Evolutionary conservation across 2,113 vertebrate genomes (phyloP).

Genomic region (Gorilla gorilla): DNA sequence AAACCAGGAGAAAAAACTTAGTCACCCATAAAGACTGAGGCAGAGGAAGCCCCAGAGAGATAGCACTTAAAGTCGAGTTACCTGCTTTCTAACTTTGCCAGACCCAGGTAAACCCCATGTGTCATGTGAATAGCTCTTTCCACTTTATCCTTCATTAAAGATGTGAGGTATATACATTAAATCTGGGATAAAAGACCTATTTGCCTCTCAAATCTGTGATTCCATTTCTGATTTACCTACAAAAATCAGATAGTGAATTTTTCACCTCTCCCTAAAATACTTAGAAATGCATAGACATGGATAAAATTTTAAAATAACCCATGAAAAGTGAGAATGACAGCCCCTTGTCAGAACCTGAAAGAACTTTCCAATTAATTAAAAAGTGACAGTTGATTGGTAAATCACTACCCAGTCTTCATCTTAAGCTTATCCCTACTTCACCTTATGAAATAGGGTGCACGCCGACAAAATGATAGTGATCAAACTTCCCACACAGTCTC

Average conservation of each 20-base stretch:
- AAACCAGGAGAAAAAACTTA: neutral
- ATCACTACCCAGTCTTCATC: neutral
- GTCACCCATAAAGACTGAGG: neutral
- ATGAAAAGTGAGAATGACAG: neutral
- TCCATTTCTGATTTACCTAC: neutral
- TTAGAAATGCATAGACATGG: neutral
- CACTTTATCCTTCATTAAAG: neutral
- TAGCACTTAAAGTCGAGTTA: neutral
- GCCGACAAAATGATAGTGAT: neutral
- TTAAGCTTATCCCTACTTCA: neutral
- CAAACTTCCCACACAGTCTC: neutral
- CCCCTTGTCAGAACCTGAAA: neutral
- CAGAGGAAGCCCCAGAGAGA: neutral
- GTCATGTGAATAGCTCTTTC: neutral
- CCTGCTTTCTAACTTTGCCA: neutral
- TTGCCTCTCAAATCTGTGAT: conserved; percentile 6
- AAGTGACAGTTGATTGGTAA: neutral
- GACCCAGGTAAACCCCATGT: neutral
- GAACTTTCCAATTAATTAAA: neutral
- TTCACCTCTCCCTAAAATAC: neutral
- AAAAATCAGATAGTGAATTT: neutral
- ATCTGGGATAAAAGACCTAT: neutral
- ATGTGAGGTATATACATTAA: neutral
- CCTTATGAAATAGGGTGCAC: neutral
- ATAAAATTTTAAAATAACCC: neutral